Conservation (phyloP, 2,113 vertebrate genomes). For the Paradoxurus hermaphroditus region DNA sequence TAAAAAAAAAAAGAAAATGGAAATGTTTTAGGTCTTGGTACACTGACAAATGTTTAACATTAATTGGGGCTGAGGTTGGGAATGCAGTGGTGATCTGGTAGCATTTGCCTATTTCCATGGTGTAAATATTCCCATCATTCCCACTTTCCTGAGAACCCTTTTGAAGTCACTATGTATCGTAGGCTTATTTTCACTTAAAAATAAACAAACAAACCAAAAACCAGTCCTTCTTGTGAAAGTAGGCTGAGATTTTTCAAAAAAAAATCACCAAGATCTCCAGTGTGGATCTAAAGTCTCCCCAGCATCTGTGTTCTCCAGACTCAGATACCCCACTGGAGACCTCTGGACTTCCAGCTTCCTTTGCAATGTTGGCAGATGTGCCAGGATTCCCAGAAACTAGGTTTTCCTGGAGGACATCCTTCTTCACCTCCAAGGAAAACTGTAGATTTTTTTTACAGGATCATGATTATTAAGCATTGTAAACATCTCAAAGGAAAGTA, state of each 20-base stretch:
- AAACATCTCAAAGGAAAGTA: not conserved
- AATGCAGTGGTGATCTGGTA: rapidly evolving
- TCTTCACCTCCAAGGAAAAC: not conserved
- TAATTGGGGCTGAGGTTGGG: rapidly evolving
- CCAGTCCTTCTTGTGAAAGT: not conserved
- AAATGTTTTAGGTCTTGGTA: not conserved
- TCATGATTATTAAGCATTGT: not conserved
- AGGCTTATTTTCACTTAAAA: not conserved
- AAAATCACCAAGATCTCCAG: not conserved
- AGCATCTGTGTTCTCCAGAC: not conserved
- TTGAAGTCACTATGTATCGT: not conserved
- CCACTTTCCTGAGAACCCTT: not conserved
- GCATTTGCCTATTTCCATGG: not conserved
- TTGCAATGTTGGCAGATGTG: not conserved
- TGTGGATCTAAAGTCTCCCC: too few species aligned
- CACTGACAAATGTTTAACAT: not conserved
- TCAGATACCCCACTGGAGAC: not conserved
- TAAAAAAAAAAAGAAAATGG: not conserved
- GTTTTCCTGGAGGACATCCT: not conserved
- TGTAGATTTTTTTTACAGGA: not conserved
- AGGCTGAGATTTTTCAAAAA: not conserved
- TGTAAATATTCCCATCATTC: not conserved
- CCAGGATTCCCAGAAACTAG: not conserved
- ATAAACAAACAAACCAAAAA: not conserved
- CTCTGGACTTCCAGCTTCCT: not conserved